Conservation (phyloP, 2,113 vertebrate species). For the Sapajus apella region DNA sequence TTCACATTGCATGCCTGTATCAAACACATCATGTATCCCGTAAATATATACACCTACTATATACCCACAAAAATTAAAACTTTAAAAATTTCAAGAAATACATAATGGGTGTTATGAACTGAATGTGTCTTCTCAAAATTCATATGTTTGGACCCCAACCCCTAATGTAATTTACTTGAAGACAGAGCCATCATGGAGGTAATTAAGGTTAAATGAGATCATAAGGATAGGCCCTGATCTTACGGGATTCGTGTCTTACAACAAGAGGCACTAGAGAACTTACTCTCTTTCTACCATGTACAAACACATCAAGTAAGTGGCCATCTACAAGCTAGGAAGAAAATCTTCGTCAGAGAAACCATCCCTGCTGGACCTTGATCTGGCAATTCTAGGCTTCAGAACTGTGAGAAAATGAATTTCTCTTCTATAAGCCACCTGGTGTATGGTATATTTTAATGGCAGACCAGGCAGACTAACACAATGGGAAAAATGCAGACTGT, state of each 20-base stretch:
- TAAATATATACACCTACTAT: too few relatives aligned
- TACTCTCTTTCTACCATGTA: not conserved
- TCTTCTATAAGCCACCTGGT: not conserved
- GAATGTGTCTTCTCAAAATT: not conserved
- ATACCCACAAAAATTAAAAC: too few relatives aligned
- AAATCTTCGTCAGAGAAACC: not conserved
- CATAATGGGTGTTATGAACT: not conserved
- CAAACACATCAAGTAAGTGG: not conserved
- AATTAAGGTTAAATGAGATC: not conserved
- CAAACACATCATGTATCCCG: too few relatives aligned
- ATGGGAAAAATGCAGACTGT: not conserved
- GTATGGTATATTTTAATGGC: not conserved
- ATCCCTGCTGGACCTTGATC: not conserved
- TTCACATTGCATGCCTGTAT: too few relatives aligned
- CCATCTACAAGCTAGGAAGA: not conserved
- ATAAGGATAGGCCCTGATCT: not conserved
- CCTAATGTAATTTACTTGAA: not conserved
- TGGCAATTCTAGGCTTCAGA: not conserved
- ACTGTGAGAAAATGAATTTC: not conserved
- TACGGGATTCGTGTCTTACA: not conserved
- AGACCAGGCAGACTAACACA: not conserved
- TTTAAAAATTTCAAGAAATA: too few relatives aligned
- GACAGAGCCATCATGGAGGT: not conserved
- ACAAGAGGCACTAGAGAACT: not conserved
- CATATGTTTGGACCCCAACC: not conserved